Percentiles rank a stretch among this genome's conserved stretches.
These are phyloP conservation scores for Suillia variegata DNA, from an alignment of 2,888 invertebrate genomes.

Conservation along the genomic window DNA sequence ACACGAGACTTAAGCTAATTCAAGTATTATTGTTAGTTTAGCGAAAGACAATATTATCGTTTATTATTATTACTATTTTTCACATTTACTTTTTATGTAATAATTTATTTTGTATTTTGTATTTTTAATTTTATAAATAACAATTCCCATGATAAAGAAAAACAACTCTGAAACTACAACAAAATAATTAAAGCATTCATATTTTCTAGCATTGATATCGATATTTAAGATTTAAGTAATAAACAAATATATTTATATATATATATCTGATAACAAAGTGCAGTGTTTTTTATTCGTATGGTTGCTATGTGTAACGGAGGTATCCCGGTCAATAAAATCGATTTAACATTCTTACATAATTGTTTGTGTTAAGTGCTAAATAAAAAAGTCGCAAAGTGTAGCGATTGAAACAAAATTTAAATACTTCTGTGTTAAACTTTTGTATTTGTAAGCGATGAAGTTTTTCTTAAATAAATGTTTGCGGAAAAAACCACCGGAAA, in stretches of 20 bases:
- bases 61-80: not conserved
- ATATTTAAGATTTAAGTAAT: conserved; percentile 41
- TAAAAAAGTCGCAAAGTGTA: too few relatives aligned
- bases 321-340: too few relatives aligned
- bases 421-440: too few relatives aligned
- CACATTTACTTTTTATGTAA: not conserved
- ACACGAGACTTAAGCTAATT: not conserved
- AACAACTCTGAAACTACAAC: not conserved
- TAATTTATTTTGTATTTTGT: not conserved
- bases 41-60: too few relatives aligned
- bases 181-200: not conserved
- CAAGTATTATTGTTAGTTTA: not conserved
- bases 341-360: too few relatives aligned
- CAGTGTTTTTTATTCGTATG: conserved; percentile 11
- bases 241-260: conserved; percentile 51
- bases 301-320: too few relatives aligned
- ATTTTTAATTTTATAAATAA: not conserved
- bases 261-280: conserved; percentile 42
- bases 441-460: too few relatives aligned
- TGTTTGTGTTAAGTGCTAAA: too few relatives aligned
- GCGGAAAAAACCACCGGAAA: conserved; percentile 59
- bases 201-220: conserved; percentile 41
- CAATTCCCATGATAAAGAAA: not conserved
- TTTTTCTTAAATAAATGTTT: conserved; percentile 57
- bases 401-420: too few relatives aligned